Conservation (phyloP, 2,888 invertebrate species). For the Ophioninae sp. region DNA sequence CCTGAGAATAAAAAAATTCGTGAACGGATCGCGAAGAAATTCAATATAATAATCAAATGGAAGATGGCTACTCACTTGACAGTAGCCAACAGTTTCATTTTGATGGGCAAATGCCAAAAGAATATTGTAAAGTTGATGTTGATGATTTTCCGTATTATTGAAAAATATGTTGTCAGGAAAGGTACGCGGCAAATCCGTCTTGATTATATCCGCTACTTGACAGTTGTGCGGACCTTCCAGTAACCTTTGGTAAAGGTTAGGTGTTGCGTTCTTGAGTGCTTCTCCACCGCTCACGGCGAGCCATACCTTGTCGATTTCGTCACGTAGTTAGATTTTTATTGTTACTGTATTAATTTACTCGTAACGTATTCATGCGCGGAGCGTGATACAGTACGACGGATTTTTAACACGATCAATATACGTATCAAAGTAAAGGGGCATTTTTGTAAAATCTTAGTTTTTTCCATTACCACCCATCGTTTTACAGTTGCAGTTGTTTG, state of each 20-base stretch:
- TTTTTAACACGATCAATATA: too few species aligned
- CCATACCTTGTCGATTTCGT: slow-evolving; percentile 86
- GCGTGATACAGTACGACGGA: too few species aligned
- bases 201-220: slow-evolving; percentile 90
- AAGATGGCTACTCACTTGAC: slow-evolving; percentile 84
- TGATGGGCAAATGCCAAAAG: slow-evolving; percentile 94
- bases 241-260: slow-evolving; percentile 87
- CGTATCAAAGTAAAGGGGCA: too few species aligned
- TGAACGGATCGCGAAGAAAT: slow-evolving; percentile 7
- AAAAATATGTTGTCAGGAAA: slow-evolving; percentile 98
- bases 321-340: neutral
- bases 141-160: slow-evolving; percentile 88
- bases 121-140: slow-evolving; percentile 91
- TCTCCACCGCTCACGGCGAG: slow-evolving; percentile 93
- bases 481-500: too few species aligned
- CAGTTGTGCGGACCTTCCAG: slow-evolving; percentile 87
- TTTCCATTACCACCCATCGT: too few species aligned
- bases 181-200: slow-evolving; percentile 94
- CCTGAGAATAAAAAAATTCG: slow-evolving; percentile 82
- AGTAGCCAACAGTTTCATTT: slow-evolving; percentile 94
- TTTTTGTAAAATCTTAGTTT: too few species aligned
- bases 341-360: too few species aligned
- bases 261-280: slow-evolving; percentile 84
- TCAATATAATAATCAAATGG: slow-evolving; percentile 5
- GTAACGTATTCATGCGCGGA: too few species aligned